Conservation (phyloP, 2,113 vertebrate genomes). For the Lophochroa leadbeateri region DNA sequence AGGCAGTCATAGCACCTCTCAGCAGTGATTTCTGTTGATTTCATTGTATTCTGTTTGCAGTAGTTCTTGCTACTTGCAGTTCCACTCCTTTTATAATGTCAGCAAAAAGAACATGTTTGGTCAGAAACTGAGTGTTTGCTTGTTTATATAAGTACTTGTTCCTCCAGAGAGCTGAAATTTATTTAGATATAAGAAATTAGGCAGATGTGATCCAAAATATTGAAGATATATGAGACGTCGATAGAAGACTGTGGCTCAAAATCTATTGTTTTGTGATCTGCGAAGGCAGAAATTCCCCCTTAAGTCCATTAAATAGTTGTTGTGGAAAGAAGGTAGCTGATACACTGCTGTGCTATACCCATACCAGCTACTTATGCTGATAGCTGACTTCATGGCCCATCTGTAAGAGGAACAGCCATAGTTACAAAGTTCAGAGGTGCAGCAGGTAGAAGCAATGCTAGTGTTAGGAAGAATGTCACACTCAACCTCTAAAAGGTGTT, state of each 20-base stretch:
- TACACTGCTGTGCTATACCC: background rate
- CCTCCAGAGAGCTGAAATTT: background rate
- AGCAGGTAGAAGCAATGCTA: background rate
- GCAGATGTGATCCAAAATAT: background rate
- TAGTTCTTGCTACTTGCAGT: background rate
- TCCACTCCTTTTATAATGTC: background rate
- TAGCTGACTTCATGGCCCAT: background rate
- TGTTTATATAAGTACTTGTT: background rate
- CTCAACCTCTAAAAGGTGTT: background rate
- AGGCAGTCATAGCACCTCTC: background rate
- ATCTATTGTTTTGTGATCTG: background rate
- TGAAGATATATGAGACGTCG: background rate
- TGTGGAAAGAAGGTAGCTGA: background rate
- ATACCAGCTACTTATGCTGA: background rate
- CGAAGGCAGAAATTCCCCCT: background rate
- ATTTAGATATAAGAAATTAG: background rate
- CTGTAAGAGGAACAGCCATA: background rate
- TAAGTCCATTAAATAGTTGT: background rate
- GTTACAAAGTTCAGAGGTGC: background rate
- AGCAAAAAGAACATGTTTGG: background rate
- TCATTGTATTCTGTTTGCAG: background rate
- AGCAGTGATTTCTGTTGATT: constrained; percentile 18
- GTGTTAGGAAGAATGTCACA: background rate
- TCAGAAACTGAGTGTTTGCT: background rate
- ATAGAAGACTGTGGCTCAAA: background rate